These are phyloP conservation scores for Fistularia tabacaria DNA, from an alignment of 2,797 vertebrate genomes.

Conservation along the genomic window DNA sequence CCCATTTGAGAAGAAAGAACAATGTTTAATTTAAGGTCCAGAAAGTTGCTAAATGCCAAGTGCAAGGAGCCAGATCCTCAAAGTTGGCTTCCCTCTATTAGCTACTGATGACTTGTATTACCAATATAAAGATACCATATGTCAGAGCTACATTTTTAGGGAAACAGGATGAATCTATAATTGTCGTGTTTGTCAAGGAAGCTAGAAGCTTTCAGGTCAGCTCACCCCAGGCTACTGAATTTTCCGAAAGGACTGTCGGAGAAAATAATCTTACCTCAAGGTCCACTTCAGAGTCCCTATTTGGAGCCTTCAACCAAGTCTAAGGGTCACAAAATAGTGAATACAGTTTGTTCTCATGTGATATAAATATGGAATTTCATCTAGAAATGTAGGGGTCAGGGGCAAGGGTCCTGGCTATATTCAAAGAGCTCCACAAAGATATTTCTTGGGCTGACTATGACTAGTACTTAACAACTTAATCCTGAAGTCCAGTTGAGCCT, in stretches of 20 bases:
- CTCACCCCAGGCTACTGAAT: not conserved
- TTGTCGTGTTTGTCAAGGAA: not conserved
- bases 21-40: no score
- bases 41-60: not conserved
- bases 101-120: not conserved
- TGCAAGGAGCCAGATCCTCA: not conserved
- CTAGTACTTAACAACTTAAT: no score
- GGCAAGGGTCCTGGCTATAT: no score
- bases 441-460: no score
- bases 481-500: no score
- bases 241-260: not conserved
- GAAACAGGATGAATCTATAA: not conserved
- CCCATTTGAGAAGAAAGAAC: no score
- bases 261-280: not conserved
- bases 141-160: not conserved
- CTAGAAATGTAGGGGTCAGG: no score
- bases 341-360: no score
- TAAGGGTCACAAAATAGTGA: not conserved
- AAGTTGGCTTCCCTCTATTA: not conserved
- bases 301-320: not conserved
- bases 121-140: not conserved
- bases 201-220: not conserved
- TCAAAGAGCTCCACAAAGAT: no score
- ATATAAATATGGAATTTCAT: no score
- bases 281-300: not conserved